Evolutionary conservation across 1,140 invertebrate genomes (phyloP), one percentile per base, ranked within the genome.

Genomic region (Diuraphis noxia): DNA sequence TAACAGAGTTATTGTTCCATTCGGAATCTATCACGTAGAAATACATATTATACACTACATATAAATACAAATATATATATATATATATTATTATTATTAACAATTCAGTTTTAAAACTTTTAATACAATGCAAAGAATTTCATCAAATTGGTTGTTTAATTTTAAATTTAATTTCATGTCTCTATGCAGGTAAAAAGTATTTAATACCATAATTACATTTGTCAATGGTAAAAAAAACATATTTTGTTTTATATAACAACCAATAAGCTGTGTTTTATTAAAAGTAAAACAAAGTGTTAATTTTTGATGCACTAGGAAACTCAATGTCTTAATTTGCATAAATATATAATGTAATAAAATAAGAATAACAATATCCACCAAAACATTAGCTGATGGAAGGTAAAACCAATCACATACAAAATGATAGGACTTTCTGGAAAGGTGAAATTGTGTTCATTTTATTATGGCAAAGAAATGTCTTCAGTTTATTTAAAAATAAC

Each of bases 401-500:
- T 56, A 52, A 87, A 63, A 88, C 36, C 34, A 56, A 19, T 63
- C 21, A 52, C 25, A 86, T 34, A 88, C 25, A 63, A 91, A 25
- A 90, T 90, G 2, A 91, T 38, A 91, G 89, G 72, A 91, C 77
- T 43, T 77, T 34, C 36, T 82, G 89, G 77, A 91, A 91, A n/a
- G 89, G 63, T 91, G 36, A 52, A 91, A 91, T 90, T 91, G 43
- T 82, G 82, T 91, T 91, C 19, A 82, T 82, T 91, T 49, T 82
- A 81, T 56, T 91, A 25, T 91, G 89, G 89, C 46, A 10, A 19
- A 91, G 43, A 49, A 91, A 49, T 40, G 34, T 19, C 40, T 91
- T 43, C 89, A 91, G 43, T 91, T 91, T 91, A 91, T 91, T 91
- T 91, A 91, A 91, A 91, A 91, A 91, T 90, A 91, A 91, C 43